A percentile compares a stretch with the other conserved stretches of the same genome.
Evolutionary conservation across 2,888 invertebrate genomes (phyloP).

Genomic region (Cerceris rybyensis): DNA sequence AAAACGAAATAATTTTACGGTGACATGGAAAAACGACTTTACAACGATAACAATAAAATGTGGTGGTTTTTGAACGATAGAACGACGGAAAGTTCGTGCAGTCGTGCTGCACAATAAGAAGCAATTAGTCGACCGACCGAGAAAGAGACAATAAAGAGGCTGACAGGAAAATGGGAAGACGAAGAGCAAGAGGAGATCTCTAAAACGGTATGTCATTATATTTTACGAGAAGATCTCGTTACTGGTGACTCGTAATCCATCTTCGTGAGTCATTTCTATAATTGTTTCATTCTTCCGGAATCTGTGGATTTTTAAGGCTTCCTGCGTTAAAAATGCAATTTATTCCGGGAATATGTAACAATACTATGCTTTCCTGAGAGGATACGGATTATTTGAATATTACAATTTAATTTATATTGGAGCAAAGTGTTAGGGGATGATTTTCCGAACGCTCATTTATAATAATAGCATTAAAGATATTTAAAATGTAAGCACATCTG

Average conservation of each 20-base stretch:
- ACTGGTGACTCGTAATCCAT: conserved; percentile 30
- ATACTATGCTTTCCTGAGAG: no score
- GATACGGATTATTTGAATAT: no score
- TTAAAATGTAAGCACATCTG: no score
- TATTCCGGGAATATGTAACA: no score
- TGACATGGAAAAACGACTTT: no score
- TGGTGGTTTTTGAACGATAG: conserved; percentile 23
- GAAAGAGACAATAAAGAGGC: no score
- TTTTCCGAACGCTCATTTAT: no score
- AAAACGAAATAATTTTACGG: no score
- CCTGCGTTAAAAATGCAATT: no score
- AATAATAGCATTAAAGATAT: no score
- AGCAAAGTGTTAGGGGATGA: no score
- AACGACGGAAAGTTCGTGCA: conserved; percentile 23
- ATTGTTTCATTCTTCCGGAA: background rate
- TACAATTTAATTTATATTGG: no score
- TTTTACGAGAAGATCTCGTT: conserved; percentile 29
- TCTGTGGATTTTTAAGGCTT: background rate
- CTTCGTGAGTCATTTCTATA: conserved; percentile 30
- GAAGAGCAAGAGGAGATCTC: background rate
- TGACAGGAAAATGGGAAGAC: background rate
- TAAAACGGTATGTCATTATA: background rate
- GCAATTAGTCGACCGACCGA: conserved; percentile 31
- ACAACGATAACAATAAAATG: background rate
- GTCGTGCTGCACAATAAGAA: conserved; percentile 35